Percentiles rank a stretch among this genome's conserved stretches.
These are phyloP conservation scores for Psephotus haematonotus DNA, from an alignment of 2,113 vertebrate species.

Conservation along the genomic window DNA sequence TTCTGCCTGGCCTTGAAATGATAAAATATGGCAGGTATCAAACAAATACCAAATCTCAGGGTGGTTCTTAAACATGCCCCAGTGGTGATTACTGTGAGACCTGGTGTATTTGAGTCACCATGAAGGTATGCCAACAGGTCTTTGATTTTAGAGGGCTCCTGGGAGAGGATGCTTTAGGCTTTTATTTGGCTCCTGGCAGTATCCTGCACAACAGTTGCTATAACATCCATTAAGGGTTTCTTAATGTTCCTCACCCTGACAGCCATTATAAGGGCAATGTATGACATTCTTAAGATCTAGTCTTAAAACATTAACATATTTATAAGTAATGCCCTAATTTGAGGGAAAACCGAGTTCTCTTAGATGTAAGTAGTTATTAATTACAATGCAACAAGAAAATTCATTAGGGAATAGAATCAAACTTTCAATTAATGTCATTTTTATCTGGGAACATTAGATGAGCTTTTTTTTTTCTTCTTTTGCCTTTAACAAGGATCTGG, in stretches of 20 bases:
- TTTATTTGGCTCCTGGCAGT: neutral
- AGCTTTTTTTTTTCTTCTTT: neutral
- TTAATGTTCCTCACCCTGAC: neutral
- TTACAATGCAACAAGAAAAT: slow-evolving; percentile 47
- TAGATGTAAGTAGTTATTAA: slow-evolving; percentile 54
- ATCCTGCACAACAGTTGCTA: neutral
- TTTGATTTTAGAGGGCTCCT: neutral
- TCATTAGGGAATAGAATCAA: slow-evolving; percentile 51
- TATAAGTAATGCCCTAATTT: slow-evolving; percentile 48
- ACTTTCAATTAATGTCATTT: slow-evolving; percentile 62
- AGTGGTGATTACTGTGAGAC: neutral
- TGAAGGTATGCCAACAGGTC: fast-evolving
- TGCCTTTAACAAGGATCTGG: slow-evolving; percentile 18
- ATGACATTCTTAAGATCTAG: neutral
- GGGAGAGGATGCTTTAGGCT: neutral
- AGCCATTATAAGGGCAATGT: neutral
- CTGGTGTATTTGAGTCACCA: neutral
- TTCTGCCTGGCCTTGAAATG: neutral
- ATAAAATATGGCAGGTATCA: neutral
- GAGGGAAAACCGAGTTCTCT: neutral
- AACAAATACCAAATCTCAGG: neutral
- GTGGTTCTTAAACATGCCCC: neutral
- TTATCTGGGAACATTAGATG: slow-evolving; percentile 10
- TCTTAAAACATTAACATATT: slow-evolving; percentile 20
- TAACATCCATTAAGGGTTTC: neutral